Evolutionary conservation across 2,113 vertebrate species (phyloP), one percentile per base, ranked within the genome.

Genomic region (Polypterus senegalus): DNA sequence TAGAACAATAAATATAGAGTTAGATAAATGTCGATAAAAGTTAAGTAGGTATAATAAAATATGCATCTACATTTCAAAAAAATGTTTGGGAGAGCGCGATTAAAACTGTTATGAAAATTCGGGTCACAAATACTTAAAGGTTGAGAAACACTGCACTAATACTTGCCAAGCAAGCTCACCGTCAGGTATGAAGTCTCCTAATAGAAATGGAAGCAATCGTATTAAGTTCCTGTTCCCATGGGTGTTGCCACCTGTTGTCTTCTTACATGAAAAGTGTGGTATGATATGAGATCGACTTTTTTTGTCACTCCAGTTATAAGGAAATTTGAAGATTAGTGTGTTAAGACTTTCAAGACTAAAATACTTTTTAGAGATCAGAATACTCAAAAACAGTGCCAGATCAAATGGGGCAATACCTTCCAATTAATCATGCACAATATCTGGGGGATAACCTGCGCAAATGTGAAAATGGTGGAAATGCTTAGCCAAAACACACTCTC

Each of bases 161-260:
- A 73, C 47, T 7, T 69, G 67, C 65, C 63, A 69, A 2, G 67
- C 9, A 60, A 3, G 63, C 43, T 67, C 63, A 46, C 70, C 61
- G 9, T 72, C 63, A 48, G 71, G 66, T 1, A 70, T 60, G 56
- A 47, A 59, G 6, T 55, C 60, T 6, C 65, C 65, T 57, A 64
- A 67, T 9, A 70, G 47, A 61, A 72, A n/a, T 59, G 65, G 65
- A 7, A 72, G 49, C 54, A 70, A 59, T 67, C 68, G 55, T 4
- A 70, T 51, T 5, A 72, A 52, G 47, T 62, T 54, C 45, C 64
- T 57, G 47, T 73, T 73, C 60, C 68, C 66, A 11, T 70, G 60
- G 44, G 63, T 64, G 62, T 73, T 73, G 6, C 71, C 66, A 47
- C 61, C 61, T 60, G 61, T 55, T 55, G 61, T 70, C 63, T 64